Evolutionary conservation across 2,797 vertebrate species (phyloP), one percentile per base, ranked within the genome.

Genomic region (Limnodromus scolopaceus): DNA sequence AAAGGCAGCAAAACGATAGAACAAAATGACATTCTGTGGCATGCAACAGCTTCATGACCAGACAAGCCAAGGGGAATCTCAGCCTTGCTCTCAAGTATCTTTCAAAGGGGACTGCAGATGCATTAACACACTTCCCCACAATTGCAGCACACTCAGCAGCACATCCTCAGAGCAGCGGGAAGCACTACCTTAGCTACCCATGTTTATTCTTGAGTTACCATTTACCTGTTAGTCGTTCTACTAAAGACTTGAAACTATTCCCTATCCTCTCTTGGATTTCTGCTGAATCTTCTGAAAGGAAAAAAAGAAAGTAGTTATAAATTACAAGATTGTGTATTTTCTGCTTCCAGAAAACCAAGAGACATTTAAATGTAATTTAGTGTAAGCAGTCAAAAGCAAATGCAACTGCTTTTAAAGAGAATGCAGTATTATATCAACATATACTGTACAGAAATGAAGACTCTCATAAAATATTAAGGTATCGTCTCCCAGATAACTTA

Each of bases 261-360:
- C 99, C 99, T 98, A 99, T 99, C 96, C 99, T 98, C 41, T 98
- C 98, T 92, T 99, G 99, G 97, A 99, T 98, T 97, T 99, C 99
- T 27, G 98, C 74, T 70, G 99, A 99, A 96, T 99, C 99, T 84
- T 99, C 99, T 99, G 95, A 81, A 97, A 96, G 34, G 66, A 68
- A 32, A 23, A 57, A 57, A 70, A 84, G 83, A 58, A 32, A 51
- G 83, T 30, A 78, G 30, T 34, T 15, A 28, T 68, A 69, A 94
- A 82, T 20, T 51, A 17, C 34, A 84, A 60, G 43, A 30, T 39
- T 74, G 23, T 48, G 18, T 58, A 66, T 60, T 48, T 88, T 89
- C 38, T 80, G 25, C 61, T 92, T 89, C 64, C 60, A 92, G 45
- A 84, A 91, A 64, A 9, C 36, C 28, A 75, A 87, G 27, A 95